Base-by-base conservation (phyloP, 2,113 vertebrate genomes). In the Pseudois nayaur region DNA sequence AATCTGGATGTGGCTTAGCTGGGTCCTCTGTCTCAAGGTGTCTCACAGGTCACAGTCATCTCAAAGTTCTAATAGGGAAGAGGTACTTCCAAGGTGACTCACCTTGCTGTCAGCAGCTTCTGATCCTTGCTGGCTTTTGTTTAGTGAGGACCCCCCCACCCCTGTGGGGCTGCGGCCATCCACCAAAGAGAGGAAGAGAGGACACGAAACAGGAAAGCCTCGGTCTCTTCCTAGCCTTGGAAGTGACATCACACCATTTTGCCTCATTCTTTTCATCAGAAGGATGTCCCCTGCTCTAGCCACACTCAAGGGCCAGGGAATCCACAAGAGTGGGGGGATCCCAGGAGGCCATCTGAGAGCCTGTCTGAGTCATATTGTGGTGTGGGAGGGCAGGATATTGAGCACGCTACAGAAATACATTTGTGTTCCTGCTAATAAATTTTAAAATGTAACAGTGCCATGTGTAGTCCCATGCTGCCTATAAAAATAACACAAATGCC, bases 401-500 rank as follows among this genome's bases (percentile, higher is more conserved):
- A 96, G 62, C 45, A 48, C 0, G 1, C 74, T 89, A 79, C 40
- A 94, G 91, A 95, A 93, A 62, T 55, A 64, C 31, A 43, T 81
- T 82, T 93, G 31, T 96, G 93, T 95, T 93, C 84, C 84, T 40
- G 21, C 43, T 86, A 84, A 79, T 52, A 0, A 43, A 31, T 87
- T 95, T 97, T 91, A 91, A 96, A 94, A 95, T 76, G 52, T 91
- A 92, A 43, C 52, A 64, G 50, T 55, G 31, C 8, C 8, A 1
- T 76, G 45, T 92, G 36, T 78, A 74, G 36, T 52, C 45, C 33
- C 64, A 60, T 96, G 57, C 48, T 86, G 78, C 96, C 87, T 92
- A 89, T 92, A 95, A 89, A 95, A 97, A 89, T 79, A 90, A 84
- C 57, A 29, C 60, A 71, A 27, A 93, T 60, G 40, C 62, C n/a